These are phyloP conservation scores for Cantharis rufa DNA, from an alignment of 2,888 invertebrate genomes.

Conservation along the genomic window DNA sequence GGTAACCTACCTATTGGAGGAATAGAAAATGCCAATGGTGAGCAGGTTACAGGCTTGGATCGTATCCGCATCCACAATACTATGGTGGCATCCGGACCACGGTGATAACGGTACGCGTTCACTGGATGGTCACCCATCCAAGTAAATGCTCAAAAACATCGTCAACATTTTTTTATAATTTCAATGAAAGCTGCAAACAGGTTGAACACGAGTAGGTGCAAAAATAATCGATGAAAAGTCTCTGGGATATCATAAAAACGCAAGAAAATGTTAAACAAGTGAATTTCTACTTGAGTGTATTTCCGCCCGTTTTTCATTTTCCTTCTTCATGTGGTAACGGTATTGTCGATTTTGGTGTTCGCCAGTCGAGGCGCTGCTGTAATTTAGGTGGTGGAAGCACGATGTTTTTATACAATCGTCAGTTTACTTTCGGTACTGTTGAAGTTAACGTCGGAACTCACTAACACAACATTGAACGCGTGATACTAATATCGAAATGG, in stretches of 20 bases:
- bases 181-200: too few species aligned
- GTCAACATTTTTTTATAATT: too few species aligned
- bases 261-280: background rate
- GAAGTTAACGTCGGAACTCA: background rate
- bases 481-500: slow-evolving; percentile 4
- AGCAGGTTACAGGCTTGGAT: too few species aligned
- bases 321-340: slow-evolving; percentile 37
- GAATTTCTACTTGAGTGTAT: background rate
- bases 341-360: slow-evolving; percentile 41
- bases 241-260: background rate
- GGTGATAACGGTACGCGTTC: too few species aligned
- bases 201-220: background rate
- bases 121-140: too few species aligned
- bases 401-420: slow-evolving; percentile 12
- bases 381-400: slow-evolving; percentile 5
- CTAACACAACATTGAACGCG: slow-evolving; percentile 1
- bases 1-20: too few species aligned
- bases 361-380: slow-evolving; percentile 38
- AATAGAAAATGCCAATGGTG: too few species aligned
- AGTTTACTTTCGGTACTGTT: slow-evolving; percentile 14
- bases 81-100: too few species aligned
- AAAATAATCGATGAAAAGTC: background rate
- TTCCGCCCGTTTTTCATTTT: slow-evolving; percentile 24
- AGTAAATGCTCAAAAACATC: too few species aligned
- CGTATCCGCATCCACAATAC: too few species aligned